Base-by-base conservation (phyloP, 2,113 vertebrate genomes). In the Eretmochelys imbricata region DNA sequence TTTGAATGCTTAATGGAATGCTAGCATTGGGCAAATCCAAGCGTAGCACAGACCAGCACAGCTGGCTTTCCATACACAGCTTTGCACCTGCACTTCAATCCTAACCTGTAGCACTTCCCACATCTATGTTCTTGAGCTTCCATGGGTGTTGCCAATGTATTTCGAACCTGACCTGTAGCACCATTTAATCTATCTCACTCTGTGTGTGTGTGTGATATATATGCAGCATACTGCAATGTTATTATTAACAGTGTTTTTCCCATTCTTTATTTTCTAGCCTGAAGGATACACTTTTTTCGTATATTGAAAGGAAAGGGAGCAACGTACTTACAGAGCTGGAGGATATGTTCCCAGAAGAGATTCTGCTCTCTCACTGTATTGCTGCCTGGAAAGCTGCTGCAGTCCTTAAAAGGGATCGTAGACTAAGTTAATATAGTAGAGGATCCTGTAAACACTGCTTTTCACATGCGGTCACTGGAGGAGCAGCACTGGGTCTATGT, bases 311-410 rank as follows among this genome's bases (percentile, higher is more conserved):
- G 1, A 99, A 99, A 97, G 96, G 98, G n/a, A 82, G 98, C 0
- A 98, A 98, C 2, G 5, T 97, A 10, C 97, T 97, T 20, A 35
- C 69, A 0, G 99, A 99, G 13, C 81, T 99, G 93, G 95, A 98
- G 2, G 96, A 96, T 11, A 14, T 93, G 25, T 99, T 99, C 96
- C 99, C 99, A 0, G 94, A 97, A 1, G 85, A 98, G 81, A 99
- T 99, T 82, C 85, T 55, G 4, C 96, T 99, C 80, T 97, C 98
- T 8, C 98, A 98, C 0, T 98, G 97, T 4, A 79, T 98, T 0
- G 98, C 98, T 5, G 98, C 98, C 1, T 99, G 99, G 99, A 99
- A 98, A 95, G 97, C 98, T 4, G 98, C 98, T 0, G 98, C 99
- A 4, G 2, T 46, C 31, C 98, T 99, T 95, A 99, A 98, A 78